Evolutionary conservation across 2,888 invertebrate species (phyloP).

Genomic region (Megalurothrips usitatus): DNA sequence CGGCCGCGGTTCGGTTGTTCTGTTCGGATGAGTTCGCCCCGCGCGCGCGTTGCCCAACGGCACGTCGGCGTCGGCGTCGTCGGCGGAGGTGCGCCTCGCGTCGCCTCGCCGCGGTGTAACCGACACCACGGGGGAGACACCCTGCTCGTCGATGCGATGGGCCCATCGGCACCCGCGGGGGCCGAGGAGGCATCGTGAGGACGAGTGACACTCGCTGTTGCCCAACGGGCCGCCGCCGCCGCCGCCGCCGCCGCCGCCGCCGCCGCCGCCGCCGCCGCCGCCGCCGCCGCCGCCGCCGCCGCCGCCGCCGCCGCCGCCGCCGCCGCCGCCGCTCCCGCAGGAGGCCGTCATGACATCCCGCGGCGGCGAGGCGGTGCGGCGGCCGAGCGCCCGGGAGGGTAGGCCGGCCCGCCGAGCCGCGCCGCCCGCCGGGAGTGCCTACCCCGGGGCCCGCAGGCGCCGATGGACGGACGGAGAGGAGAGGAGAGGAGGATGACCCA

Average conservation of each 20-base stretch:
- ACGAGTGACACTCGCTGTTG: neutral
- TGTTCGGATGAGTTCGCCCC: neutral
- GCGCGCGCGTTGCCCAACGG: neutral
- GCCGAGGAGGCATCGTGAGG: neutral
- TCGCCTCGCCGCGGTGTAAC: neutral
- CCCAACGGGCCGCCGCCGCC: neutral
- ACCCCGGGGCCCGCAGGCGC: neutral
- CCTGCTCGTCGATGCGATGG: neutral
- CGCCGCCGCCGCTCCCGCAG: neutral
- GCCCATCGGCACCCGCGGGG: neutral
- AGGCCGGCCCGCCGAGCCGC: neutral
- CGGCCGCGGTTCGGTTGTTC: neutral
- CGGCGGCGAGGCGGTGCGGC: neutral
- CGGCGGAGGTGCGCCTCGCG: neutral
- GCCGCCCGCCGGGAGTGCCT: neutral
- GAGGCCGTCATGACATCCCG: neutral
- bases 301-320: neutral
- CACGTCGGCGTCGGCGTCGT: neutral
- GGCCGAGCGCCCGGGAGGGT: neutral
- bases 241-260: neutral
- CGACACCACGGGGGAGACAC: neutral
- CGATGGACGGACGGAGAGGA: no score
- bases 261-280: neutral
- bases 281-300: neutral
- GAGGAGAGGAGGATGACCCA: no score